These are phyloP conservation scores for Neosalanx taihuensis DNA, from an alignment of 2,797 vertebrate genomes.

Conservation along the genomic window DNA sequence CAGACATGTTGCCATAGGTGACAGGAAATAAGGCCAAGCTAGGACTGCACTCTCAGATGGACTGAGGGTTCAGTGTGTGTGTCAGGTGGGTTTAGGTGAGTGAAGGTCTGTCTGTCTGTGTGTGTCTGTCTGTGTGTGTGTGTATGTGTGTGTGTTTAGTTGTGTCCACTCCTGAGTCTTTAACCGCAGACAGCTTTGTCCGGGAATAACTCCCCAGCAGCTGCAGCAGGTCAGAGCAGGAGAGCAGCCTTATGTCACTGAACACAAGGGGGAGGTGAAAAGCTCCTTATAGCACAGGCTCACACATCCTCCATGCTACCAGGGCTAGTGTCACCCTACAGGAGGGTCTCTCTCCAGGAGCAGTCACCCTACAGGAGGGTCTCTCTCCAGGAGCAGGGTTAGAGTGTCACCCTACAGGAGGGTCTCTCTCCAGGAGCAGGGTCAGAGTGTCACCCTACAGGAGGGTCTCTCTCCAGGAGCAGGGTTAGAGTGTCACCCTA, in stretches of 20 bases:
- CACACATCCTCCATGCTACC: conserved; percentile 25
- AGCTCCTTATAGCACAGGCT: conserved; percentile 61
- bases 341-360: no score
- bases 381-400: no score
- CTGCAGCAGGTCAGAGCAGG: conserved; percentile 25
- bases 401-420: no score
- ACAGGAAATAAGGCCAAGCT: not conserved
- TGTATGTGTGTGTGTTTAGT: not conserved
- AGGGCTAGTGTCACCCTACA: no score
- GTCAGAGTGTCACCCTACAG: no score
- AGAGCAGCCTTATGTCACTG: conserved; percentile 59
- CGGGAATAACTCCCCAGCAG: not conserved
- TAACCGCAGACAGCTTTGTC: conserved; percentile 4
- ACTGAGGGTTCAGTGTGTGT: not conserved
- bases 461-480: no score
- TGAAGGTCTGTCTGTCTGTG: not conserved
- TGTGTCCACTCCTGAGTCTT: not conserved
- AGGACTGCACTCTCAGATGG: not conserved
- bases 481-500: no score
- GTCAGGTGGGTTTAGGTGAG: not conserved
- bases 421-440: no score
- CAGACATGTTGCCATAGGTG: not conserved
- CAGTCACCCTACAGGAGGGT: no score
- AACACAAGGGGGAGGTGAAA: conserved; percentile 50
- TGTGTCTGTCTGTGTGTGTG: not conserved